These are phyloP conservation scores for Cryptoprocta ferox DNA, from an alignment of 2,797 vertebrate species.

Conservation along the genomic window DNA sequence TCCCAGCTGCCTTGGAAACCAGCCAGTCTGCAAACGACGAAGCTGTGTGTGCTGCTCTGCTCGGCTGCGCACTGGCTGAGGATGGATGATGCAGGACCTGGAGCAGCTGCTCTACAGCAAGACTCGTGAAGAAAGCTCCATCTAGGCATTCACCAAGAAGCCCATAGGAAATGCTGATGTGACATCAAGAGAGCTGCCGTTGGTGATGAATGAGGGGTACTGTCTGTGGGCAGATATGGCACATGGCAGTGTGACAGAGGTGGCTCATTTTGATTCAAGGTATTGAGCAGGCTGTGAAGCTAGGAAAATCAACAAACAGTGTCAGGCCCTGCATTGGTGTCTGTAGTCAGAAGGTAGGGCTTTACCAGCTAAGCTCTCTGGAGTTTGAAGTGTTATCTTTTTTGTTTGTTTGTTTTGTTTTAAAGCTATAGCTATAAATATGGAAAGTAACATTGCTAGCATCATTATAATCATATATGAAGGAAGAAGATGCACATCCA, in stretches of 20 bases:
- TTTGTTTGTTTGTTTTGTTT: not conserved
- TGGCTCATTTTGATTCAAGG: conserved; percentile 40
- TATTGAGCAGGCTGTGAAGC: conserved; percentile 5
- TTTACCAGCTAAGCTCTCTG: not conserved
- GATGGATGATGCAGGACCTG: not conserved
- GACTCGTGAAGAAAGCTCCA: not conserved
- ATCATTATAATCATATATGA: conserved; percentile 58
- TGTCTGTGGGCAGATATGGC: not conserved
- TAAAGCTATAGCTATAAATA: conserved; percentile 48
- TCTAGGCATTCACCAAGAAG: not conserved
- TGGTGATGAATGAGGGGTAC: not conserved
- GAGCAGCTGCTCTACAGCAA: not conserved
- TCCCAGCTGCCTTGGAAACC: conserved; percentile 58
- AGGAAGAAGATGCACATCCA: not conserved
- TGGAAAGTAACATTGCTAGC: conserved; percentile 33
- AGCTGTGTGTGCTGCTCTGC: not conserved
- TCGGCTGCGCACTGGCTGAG: not conserved
- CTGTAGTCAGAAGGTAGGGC: not conserved
- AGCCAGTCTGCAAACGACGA: not conserved
- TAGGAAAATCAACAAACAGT: not conserved
- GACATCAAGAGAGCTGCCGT: not conserved
- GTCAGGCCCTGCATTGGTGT: not conserved
- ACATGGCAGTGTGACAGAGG: not conserved
- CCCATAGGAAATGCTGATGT: not conserved
- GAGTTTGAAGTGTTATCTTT: not conserved